These are phyloP conservation scores for Scaptomyza parva DNA, from an alignment of 2,888 invertebrate genomes.

Conservation along the genomic window DNA sequence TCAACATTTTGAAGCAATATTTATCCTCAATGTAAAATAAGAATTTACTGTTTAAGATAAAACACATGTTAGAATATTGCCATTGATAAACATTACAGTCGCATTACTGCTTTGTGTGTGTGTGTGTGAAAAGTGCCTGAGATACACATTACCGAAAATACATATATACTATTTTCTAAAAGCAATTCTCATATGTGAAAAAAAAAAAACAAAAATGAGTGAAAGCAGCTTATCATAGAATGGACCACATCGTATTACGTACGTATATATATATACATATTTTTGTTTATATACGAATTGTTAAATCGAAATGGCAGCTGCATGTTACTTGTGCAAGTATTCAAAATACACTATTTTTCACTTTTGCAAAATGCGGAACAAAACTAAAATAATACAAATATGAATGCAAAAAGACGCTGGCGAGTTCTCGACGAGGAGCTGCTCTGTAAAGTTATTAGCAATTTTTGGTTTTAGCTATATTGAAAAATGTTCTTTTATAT, in stretches of 20 bases:
- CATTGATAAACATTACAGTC: not conserved
- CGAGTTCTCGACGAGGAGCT: not conserved
- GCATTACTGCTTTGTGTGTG: too few species aligned
- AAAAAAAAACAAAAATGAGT: not conserved
- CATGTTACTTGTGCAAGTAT: not conserved
- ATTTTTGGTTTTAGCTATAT: too few species aligned
- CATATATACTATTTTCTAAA: not conserved
- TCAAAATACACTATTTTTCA: constrained; percentile 9
- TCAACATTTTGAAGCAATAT: too few species aligned
- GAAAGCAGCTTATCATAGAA: constrained; percentile 18
- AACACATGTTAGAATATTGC: not conserved
- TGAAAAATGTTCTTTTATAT: too few species aligned
- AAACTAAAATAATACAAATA: not conserved
- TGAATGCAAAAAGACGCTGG: not conserved
- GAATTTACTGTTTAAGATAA: not conserved
- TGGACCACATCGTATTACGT: not conserved
- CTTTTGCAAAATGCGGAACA: not conserved
- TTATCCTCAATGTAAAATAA: too few species aligned
- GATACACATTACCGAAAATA: not conserved
- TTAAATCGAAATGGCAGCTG: constrained; percentile 27
- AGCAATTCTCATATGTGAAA: not conserved
- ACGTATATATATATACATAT: not conserved
- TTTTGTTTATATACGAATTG: constrained; percentile 1
- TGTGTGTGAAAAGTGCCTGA: not conserved
- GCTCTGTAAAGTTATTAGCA: not conserved